Evolutionary conservation across 1,140 invertebrate genomes (phyloP).

Genomic region (Pectinophora gossypiella): DNA sequence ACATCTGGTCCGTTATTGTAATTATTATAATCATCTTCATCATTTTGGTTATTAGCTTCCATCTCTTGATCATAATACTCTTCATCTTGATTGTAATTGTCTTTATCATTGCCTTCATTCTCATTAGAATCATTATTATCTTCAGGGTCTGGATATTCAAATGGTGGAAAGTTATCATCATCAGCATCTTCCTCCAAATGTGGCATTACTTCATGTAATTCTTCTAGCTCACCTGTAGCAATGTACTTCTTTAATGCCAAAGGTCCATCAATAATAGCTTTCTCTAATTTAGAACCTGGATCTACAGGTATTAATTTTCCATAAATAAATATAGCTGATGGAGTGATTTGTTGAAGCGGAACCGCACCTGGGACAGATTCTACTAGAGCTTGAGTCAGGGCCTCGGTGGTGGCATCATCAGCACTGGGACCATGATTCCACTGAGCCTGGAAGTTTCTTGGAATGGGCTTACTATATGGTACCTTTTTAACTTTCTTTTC

Average conservation of each 20-base stretch:
- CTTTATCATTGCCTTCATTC: conserved; percentile 34
- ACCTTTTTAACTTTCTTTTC: conserved; percentile 88
- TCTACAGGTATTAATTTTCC: conserved; percentile 86
- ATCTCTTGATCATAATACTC: conserved; percentile 52
- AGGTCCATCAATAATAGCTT: conserved; percentile 84
- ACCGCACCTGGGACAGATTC: conserved; percentile 84
- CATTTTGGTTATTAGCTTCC: conserved; percentile 33
- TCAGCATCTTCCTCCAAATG: conserved; percentile 79
- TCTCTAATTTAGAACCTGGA: conserved; percentile 83
- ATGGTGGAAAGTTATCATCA: conserved; percentile 58
- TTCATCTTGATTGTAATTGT: conserved; percentile 44
- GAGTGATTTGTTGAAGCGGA: conserved; percentile 82
- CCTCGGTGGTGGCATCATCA: conserved; percentile 79
- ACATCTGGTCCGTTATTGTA: conserved; percentile 45
- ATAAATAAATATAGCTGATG: conserved; percentile 86
- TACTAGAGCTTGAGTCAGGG: conserved; percentile 79
- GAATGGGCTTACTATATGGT: conserved; percentile 96
- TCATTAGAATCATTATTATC: conserved; percentile 36
- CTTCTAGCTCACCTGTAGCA: conserved; percentile 85
- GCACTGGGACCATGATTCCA: conserved; percentile 86
- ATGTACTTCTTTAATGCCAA: conserved; percentile 85
- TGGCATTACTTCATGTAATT: conserved; percentile 84
- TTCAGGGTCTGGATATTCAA: conserved; percentile 55
- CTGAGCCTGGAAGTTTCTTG: conserved; percentile 95
- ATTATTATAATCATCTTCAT: conserved; percentile 39